Percentiles rank a stretch among this genome's conserved stretches.
Conservation (phyloP, 2,888 invertebrate species). For the Lochmaea crataegi region DNA sequence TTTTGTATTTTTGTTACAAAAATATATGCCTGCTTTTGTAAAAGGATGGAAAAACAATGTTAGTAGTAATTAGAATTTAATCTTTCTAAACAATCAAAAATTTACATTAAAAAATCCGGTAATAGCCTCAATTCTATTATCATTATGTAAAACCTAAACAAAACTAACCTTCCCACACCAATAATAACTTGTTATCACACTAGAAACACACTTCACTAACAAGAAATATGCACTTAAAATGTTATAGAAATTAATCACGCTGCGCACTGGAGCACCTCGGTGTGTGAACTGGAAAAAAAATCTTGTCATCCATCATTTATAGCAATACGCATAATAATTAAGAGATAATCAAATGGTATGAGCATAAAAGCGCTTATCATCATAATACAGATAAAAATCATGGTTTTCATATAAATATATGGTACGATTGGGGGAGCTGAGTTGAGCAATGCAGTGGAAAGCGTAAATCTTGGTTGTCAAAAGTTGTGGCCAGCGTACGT, state of each 20-base stretch:
- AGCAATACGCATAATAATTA: background rate
- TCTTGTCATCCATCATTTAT: background rate
- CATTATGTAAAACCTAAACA: background rate
- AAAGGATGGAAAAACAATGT: too few species aligned
- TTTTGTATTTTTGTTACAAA: too few species aligned
- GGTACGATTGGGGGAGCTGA: background rate
- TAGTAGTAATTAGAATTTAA: too few species aligned
- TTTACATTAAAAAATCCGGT: background rate
- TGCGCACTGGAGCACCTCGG: background rate
- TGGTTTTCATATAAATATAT: background rate
- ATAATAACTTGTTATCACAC: background rate
- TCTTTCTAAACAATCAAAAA: background rate
- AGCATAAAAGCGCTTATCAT: background rate
- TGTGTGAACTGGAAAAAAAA: background rate
- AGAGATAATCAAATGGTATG: background rate
- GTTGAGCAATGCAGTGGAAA: too few species aligned
- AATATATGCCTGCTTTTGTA: too few species aligned
- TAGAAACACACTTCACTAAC: slow-evolving; percentile 13
- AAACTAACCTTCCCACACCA: slow-evolving; percentile 19
- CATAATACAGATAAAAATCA: background rate
- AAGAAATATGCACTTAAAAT: background rate
- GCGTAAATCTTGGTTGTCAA: too few species aligned
- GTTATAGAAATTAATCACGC: background rate
- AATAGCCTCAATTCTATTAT: background rate
- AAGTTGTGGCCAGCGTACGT: too few species aligned